Conservation (phyloP, 64 coral and sea anemone species). For the Acropora yongei region DNA sequence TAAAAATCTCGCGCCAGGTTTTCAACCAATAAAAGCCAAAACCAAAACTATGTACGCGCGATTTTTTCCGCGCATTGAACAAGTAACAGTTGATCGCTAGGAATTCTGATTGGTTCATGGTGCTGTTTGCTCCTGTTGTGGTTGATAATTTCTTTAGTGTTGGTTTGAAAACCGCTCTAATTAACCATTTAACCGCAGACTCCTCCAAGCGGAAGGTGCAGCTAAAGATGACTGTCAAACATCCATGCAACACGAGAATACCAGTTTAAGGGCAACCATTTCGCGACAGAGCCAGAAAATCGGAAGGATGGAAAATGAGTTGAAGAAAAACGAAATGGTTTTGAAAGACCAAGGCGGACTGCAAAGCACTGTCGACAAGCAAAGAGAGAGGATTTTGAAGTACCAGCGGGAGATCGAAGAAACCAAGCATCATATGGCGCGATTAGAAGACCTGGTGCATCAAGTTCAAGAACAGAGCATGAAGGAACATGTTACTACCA, state of each 20-base stretch:
- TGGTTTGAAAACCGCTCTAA: no score
- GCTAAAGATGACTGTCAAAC: slow-evolving; percentile 81
- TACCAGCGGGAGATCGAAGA: slow-evolving; percentile 96
- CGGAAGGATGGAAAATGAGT: slow-evolving; percentile 89
- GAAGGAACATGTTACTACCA: slow-evolving; percentile 86
- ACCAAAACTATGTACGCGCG: no score
- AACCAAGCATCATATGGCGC: slow-evolving; percentile 88
- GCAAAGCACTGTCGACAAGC: slow-evolving; percentile 82
- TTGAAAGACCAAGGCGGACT: slow-evolving; percentile 74
- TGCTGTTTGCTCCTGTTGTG: no score
- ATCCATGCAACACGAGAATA: slow-evolving; percentile 86
- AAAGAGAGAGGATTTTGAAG: slow-evolving; percentile 85
- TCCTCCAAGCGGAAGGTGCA: slow-evolving; percentile 85
- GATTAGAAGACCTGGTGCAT: slow-evolving; percentile 94
- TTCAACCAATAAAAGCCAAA: no score
- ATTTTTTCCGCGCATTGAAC: no score
- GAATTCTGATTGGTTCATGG: no score
- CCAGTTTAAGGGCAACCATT: slow-evolving; percentile 85
- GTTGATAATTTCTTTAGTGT: no score
- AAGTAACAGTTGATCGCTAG: no score
- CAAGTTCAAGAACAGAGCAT: slow-evolving; percentile 96
- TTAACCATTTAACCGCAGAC: slow-evolving; percentile 36
- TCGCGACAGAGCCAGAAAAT: slow-evolving; percentile 99
- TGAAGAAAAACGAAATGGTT: slow-evolving; percentile 74
- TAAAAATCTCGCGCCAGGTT: no score